Evolutionary conservation across 1,140 invertebrate species (phyloP).

Genomic region (Macrocentrus cingulum): DNA sequence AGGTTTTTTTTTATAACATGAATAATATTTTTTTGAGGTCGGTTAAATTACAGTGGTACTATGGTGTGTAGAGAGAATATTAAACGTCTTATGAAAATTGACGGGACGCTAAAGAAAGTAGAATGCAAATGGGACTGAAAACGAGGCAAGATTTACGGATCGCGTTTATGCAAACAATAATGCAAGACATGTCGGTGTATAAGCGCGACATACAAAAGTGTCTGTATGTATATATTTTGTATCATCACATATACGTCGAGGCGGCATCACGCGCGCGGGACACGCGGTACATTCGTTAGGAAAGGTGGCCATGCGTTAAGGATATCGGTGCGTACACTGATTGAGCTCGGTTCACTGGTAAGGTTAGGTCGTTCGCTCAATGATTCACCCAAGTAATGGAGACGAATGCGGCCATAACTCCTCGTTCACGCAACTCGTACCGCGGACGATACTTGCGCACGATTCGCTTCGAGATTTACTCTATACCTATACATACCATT

Average conservation of each 20-base stretch:
- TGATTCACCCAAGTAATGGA: conserved; percentile 50
- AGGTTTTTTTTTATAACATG: too few relatives aligned
- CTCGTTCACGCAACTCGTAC: conserved; percentile 28
- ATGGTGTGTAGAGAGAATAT: background rate
- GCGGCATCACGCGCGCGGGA: too few relatives aligned
- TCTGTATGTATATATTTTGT: conserved; percentile 16
- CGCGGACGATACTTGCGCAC: conserved; percentile 18
- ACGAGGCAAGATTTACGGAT: conserved; percentile 45
- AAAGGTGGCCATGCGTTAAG: conserved; percentile 17
- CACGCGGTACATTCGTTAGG: conserved; percentile 18
- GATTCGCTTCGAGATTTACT: too few relatives aligned
- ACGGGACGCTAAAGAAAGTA: background rate
- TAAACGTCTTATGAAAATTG: background rate
- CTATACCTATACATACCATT: conserved; percentile 3
- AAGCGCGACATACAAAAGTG: conserved; percentile 9
- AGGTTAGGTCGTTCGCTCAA: conserved; percentile 38
- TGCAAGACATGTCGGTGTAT: conserved; percentile 22
- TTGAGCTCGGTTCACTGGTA: conserved; percentile 33
- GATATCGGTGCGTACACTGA: conserved; percentile 34
- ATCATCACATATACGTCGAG: too few relatives aligned
- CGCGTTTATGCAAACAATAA: conserved; percentile 52
- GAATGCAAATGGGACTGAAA: conserved; percentile 32
- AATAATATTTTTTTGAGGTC: too few relatives aligned
- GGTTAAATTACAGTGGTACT: too few relatives aligned
- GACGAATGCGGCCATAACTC: conserved; percentile 51